phyloP scores from a whole-genome alignment of 1,140 invertebrate genomes.

The Drosophila watanabei region DNA sequence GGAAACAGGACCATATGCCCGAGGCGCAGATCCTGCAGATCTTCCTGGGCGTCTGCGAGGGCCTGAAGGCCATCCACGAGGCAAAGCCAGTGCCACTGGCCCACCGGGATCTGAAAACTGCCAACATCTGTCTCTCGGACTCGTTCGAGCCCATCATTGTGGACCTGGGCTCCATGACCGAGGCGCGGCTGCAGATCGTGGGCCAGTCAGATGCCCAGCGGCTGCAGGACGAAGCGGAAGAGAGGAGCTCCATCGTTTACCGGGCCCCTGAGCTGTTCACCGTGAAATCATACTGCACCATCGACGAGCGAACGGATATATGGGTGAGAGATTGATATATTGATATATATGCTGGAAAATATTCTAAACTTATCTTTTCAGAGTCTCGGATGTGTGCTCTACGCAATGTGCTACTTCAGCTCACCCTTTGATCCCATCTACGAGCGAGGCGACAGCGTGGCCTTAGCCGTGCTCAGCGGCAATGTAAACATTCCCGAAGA shows the following conservation, averaged over 20 bases:
- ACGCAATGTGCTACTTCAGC: constrained; percentile 94
- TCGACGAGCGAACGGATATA: constrained; percentile 95
- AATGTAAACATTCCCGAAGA: constrained; percentile 91
- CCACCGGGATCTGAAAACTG: constrained; percentile 94
- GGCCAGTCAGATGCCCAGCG: constrained; percentile 90
- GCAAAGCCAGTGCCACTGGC: constrained; percentile 91
- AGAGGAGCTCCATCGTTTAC: constrained; percentile 95
- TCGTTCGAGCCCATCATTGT: constrained; percentile 92
- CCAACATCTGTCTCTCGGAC: constrained; percentile 92
- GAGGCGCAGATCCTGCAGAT: constrained; percentile 89
- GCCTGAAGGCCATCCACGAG: constrained; percentile 91
- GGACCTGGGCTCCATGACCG: constrained; percentile 93
- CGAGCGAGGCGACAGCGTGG: constrained; percentile 94
- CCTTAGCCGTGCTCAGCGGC: constrained; percentile 93
- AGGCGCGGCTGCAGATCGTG: constrained; percentile 91
- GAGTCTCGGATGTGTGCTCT: constrained; percentile 94
- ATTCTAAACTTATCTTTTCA: too few relatives aligned
- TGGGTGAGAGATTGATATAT: constrained; percentile 90
- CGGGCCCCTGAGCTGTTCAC: constrained; percentile 95
- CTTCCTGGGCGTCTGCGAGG: constrained; percentile 92
- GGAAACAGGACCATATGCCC: constrained; percentile 88
- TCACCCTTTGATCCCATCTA: constrained; percentile 95
- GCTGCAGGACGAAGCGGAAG: constrained; percentile 93
- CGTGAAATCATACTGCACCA: constrained; percentile 92
- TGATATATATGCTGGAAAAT: too few relatives aligned